Conservation (phyloP, 2,888 invertebrate species). For the Venusia cambrica region DNA sequence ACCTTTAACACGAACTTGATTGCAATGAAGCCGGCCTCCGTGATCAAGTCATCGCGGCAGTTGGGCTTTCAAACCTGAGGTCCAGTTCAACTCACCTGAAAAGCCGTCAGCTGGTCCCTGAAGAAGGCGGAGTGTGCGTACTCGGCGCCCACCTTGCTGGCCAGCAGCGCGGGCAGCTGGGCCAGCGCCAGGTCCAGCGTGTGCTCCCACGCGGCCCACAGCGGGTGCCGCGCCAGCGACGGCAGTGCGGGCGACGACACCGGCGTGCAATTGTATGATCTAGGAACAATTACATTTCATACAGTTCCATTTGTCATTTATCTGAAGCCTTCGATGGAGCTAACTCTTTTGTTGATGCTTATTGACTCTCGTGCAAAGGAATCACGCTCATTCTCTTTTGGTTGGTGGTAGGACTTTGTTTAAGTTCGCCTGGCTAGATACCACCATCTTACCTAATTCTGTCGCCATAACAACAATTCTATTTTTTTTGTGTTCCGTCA, state of each 20-base stretch:
- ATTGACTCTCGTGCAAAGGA: too few relatives aligned
- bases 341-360: too few relatives aligned
- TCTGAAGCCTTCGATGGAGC: too few relatives aligned
- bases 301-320: too few relatives aligned
- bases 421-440: too few relatives aligned
- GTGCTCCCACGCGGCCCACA: slow-evolving; percentile 99
- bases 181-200: slow-evolving; percentile 96
- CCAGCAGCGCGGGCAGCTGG: slow-evolving; percentile 90
- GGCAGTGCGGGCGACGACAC: slow-evolving; percentile 95
- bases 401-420: too few relatives aligned
- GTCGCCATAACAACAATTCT: too few relatives aligned
- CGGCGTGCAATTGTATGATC: slow-evolving; percentile 98
- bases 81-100: slow-evolving; percentile 18
- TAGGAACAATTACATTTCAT: too few relatives aligned
- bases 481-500: too few relatives aligned
- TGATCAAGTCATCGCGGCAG: not conserved
- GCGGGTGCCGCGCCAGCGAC: slow-evolving; percentile 92
- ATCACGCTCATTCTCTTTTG: too few relatives aligned
- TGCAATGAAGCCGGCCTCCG: not conserved
- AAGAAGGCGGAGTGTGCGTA: slow-evolving; percentile 44
- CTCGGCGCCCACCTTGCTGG: slow-evolving; percentile 83
- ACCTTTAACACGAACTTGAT: not conserved
- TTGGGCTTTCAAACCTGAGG: too few relatives aligned
- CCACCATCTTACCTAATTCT: too few relatives aligned
- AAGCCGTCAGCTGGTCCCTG: slow-evolving; percentile 16